These are phyloP conservation scores for Contarinia nasturtii DNA, from an alignment of 1,140 invertebrate genomes.

Conservation along the genomic window DNA sequence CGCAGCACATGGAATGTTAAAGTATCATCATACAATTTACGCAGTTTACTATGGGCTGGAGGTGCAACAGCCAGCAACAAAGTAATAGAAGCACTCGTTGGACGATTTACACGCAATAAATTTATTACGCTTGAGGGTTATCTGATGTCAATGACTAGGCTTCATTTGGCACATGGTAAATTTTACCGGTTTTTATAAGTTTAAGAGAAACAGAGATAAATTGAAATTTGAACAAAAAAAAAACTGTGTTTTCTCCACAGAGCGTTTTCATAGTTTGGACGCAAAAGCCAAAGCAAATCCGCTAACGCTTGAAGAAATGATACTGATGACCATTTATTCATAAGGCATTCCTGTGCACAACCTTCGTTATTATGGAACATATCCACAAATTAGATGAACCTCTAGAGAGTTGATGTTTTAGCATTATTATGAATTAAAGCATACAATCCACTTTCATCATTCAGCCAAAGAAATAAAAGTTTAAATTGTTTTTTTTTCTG, in stretches of 20 bases:
- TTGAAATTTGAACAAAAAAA: conserved; percentile 1
- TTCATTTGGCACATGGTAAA: conserved; percentile 53
- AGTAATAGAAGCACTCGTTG: conserved; percentile 49
- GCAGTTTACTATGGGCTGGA: conserved; percentile 44
- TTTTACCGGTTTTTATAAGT: conserved; percentile 1
- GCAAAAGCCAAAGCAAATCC: conserved; percentile 54
- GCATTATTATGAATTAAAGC: too few species aligned
- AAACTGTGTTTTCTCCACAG: conserved; percentile 25
- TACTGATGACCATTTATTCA: conserved; percentile 50
- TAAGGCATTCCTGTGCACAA: too few species aligned
- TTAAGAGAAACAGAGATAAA: neutral
- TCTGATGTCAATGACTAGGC: conserved; percentile 44
- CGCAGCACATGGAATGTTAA: conserved; percentile 18
- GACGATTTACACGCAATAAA: conserved; percentile 41
- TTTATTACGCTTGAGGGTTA: conserved; percentile 40
- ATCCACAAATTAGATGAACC: too few species aligned
- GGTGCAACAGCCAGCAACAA: conserved; percentile 52
- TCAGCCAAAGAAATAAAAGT: too few species aligned
- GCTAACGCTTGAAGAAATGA: conserved; percentile 53
- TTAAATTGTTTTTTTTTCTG: too few species aligned
- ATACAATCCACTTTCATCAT: too few species aligned
- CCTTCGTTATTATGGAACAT: too few species aligned
- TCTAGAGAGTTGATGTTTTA: too few species aligned
- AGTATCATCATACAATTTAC: conserved; percentile 41
- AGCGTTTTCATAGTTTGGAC: conserved; percentile 47